Evolutionary conservation across 2,888 invertebrate genomes (phyloP).

Genomic region (Amiota mariae): DNA sequence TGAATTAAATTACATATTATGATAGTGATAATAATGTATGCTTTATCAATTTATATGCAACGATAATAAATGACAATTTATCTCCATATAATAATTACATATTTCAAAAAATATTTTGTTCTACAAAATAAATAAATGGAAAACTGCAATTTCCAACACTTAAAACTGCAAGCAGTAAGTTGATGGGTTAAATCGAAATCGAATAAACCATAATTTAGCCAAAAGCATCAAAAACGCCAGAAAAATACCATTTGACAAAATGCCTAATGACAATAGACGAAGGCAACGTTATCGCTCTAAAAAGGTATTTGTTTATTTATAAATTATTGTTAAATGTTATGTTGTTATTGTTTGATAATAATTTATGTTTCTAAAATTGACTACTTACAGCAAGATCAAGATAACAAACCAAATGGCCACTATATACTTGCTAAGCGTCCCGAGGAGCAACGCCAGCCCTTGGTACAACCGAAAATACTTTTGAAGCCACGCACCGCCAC

Average conservation of each 20-base stretch:
- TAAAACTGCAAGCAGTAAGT: too few species aligned
- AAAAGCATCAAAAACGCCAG: background rate
- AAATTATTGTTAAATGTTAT: conserved; percentile 20
- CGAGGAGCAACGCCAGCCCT: conserved; percentile 51
- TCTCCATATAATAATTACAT: too few species aligned
- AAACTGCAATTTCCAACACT: too few species aligned
- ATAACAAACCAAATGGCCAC: conserved; percentile 4
- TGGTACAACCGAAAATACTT: conserved; percentile 70
- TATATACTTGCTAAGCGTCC: conserved; percentile 45
- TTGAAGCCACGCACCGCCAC: conserved; percentile 56
- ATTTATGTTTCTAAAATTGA: background rate
- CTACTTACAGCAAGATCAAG: conserved; percentile 49
- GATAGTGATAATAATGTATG: too few species aligned
- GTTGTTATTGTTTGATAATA: background rate
- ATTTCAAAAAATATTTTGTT: too few species aligned
- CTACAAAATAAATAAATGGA: too few species aligned
- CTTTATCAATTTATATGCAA: too few species aligned
- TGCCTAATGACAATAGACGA: conserved; percentile 64
- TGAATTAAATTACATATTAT: too few species aligned
- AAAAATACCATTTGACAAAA: background rate
- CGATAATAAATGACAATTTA: too few species aligned
- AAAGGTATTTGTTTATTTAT: too few species aligned
- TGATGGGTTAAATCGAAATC: too few species aligned
- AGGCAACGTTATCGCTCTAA: conserved; percentile 62
- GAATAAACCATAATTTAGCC: too few species aligned